These are phyloP conservation scores for Tinea pellionella DNA, from an alignment of 2,888 invertebrate genomes.

Conservation along the genomic window DNA sequence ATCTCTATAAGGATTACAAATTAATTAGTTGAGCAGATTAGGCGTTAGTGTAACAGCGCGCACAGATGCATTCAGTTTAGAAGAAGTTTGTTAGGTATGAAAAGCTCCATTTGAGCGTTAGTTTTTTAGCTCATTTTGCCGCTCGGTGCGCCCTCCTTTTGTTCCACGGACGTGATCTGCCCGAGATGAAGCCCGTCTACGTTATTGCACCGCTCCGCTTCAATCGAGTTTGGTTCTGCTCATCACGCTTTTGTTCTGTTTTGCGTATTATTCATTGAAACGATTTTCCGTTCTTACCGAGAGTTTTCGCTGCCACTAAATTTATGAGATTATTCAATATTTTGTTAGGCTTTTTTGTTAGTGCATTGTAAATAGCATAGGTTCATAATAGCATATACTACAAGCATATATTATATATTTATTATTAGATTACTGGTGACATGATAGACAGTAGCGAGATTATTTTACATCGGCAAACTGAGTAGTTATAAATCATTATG, in stretches of 20 bases:
- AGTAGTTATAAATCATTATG: neutral
- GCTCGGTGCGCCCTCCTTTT: constrained; percentile 50
- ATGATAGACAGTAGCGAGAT: neutral
- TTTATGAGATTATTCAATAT: neutral
- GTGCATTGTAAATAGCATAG: no score
- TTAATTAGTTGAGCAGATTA: constrained; percentile 16
- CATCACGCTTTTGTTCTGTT: constrained; percentile 41
- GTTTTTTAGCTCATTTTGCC: constrained; percentile 49
- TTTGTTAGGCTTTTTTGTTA: no score
- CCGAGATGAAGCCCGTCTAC: constrained; percentile 55
- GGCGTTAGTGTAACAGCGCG: constrained; percentile 27
- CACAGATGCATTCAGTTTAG: constrained; percentile 29
- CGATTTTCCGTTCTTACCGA: constrained; percentile 32
- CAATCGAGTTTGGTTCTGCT: constrained; percentile 50
- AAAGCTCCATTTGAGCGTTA: constrained; percentile 53
- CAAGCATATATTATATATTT: neutral
- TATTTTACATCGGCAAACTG: neutral
- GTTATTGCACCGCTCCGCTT: constrained; percentile 49
- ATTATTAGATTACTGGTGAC: neutral
- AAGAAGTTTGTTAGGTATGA: constrained; percentile 56
- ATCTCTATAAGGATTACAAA: neutral
- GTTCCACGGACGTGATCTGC: constrained; percentile 63
- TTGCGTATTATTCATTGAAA: constrained; percentile 40
- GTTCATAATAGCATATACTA: no score
- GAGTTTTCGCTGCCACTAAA: neutral